A percentile compares a stretch with the other conserved stretches of the same genome.
phyloP scores from a whole-genome alignment of 2,113 vertebrate species.

The Canis aureus region DNA sequence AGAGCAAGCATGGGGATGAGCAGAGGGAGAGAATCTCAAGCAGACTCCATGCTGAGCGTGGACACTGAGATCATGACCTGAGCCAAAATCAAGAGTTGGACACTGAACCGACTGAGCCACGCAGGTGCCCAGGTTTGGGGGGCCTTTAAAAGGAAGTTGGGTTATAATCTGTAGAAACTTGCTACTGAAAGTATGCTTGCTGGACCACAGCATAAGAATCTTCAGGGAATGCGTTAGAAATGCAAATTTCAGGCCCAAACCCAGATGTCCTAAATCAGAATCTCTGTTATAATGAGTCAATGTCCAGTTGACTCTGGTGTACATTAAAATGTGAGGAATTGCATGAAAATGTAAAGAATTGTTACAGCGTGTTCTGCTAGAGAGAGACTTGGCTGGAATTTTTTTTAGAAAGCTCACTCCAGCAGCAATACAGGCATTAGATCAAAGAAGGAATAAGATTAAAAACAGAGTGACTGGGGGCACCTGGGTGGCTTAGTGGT shows the following conservation, averaged over 20 bases:
- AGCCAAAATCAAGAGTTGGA: background rate
- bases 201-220: background rate
- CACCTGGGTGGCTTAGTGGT: too few relatives aligned
- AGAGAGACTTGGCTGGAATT: background rate
- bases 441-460: background rate
- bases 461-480: background rate
- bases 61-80: background rate
- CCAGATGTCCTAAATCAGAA: background rate
- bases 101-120: background rate
- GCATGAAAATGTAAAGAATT: background rate
- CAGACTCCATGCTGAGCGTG: background rate
- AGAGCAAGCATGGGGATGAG: background rate
- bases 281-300: background rate
- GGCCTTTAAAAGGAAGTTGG: background rate
- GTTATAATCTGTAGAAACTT: background rate
- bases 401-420: background rate
- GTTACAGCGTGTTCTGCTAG: background rate
- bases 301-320: background rate
- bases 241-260: background rate
- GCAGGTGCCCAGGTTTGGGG: background rate
- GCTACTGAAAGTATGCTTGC: background rate
- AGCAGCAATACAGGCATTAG: background rate
- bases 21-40: background rate
- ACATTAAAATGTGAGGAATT: background rate
- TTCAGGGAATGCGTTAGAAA: background rate